Conservation (phyloP, 2,888 invertebrate species). For the Aradus depressus region DNA sequence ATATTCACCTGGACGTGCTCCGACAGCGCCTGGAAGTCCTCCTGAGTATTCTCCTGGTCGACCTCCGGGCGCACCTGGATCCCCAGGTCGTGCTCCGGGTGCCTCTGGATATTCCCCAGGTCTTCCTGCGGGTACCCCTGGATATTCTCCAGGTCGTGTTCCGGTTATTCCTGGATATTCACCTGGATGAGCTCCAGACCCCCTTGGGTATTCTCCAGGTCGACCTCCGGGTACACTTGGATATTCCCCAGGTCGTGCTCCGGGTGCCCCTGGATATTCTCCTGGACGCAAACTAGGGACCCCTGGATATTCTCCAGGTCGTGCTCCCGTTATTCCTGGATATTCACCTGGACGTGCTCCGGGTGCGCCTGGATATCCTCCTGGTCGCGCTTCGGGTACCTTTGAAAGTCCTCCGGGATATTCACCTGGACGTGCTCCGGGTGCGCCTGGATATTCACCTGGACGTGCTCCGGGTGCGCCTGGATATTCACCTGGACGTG, state of each 20-base stretch:
- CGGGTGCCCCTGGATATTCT: not conserved
- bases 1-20: constrained; percentile 11
- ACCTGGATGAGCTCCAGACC: not conserved
- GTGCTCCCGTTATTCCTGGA: constrained; percentile 9
- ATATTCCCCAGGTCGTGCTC: constrained; percentile 5
- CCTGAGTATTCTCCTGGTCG: constrained; percentile 18
- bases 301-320: constrained; percentile 20
- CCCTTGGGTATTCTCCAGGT: constrained; percentile 16
- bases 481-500: constrained; percentile 12
- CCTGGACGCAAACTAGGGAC: not conserved
- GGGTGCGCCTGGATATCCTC: constrained; percentile 11
- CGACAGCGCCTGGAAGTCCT: not conserved
- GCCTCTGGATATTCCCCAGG: constrained; percentile 18
- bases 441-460: constrained; percentile 22
- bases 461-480: constrained; percentile 12
- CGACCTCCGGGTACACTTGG: constrained; percentile 7
- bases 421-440: constrained; percentile 8
- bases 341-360: constrained; percentile 18
- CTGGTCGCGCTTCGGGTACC: constrained; percentile 18
- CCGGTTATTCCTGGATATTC: constrained; percentile 8
- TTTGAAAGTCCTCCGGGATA: not conserved
- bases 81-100: constrained; percentile 20
- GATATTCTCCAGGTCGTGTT: constrained; percentile 13
- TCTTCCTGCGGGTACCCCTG: not conserved
- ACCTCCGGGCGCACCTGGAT: constrained; percentile 18